phyloP scores from a whole-genome alignment of 2,888 invertebrate genomes.

The Amblyteles armatorius region DNA sequence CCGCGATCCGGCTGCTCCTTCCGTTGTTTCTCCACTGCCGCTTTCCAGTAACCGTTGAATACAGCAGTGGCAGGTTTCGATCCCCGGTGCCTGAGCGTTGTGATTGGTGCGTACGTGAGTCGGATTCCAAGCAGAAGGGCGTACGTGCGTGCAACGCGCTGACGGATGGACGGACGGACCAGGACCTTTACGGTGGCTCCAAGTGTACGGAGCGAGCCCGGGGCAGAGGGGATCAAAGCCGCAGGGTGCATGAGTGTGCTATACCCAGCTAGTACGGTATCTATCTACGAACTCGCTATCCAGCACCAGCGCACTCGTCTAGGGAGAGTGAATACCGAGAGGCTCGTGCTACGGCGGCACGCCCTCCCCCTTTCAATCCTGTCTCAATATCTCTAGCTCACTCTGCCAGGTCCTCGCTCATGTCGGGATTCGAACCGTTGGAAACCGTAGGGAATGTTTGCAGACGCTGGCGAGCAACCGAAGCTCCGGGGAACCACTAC shows the following conservation, averaged over 20 bases:
- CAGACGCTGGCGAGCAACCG: slow-evolving; percentile 57
- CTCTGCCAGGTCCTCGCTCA: slow-evolving; percentile 47
- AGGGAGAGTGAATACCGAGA: slow-evolving; percentile 68
- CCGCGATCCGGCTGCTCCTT: slow-evolving; percentile 43
- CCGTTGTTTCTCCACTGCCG: slow-evolving; percentile 39
- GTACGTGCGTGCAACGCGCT: slow-evolving; percentile 72
- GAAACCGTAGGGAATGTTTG: slow-evolving; percentile 70
- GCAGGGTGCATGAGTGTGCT: slow-evolving; percentile 52
- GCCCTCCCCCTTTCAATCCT: slow-evolving; percentile 41
- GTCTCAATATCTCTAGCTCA: slow-evolving; percentile 53
- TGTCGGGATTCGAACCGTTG: slow-evolving; percentile 44
- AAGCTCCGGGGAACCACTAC: slow-evolving; percentile 55
- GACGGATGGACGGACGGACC: slow-evolving; percentile 53
- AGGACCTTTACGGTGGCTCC: slow-evolving; percentile 56
- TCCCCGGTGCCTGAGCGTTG: slow-evolving; percentile 72
- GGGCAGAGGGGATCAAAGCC: slow-evolving; percentile 60
- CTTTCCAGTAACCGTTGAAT: slow-evolving; percentile 44
- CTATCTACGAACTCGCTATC: slow-evolving; percentile 44
- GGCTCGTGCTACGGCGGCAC: slow-evolving; percentile 48
- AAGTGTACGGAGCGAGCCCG: slow-evolving; percentile 26
- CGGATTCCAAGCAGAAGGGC: slow-evolving; percentile 70
- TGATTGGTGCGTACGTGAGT: slow-evolving; percentile 76
- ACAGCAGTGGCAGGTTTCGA: slow-evolving; percentile 67
- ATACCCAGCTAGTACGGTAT: slow-evolving; percentile 25
- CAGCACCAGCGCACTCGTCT: slow-evolving; percentile 59